Evolutionary conservation across 53 echinoderm and acorn worm species (phyloP).

Genomic region (Holothuria leucospilota): DNA sequence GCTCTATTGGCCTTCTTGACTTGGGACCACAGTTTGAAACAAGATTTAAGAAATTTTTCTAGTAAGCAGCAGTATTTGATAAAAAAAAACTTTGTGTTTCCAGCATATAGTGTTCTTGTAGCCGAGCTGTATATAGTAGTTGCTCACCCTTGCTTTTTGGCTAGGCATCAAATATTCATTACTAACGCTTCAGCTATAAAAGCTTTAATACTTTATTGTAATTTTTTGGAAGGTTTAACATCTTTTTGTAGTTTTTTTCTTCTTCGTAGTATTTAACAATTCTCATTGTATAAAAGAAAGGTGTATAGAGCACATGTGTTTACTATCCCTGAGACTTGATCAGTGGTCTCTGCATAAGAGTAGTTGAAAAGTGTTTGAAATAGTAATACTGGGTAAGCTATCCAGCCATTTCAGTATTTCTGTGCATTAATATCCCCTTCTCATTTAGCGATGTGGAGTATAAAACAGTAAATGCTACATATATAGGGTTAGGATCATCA

Average conservation of each 20-base stretch:
- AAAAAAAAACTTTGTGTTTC: conserved; percentile 16
- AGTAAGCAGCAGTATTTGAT: too few relatives aligned
- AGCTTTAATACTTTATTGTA: too few relatives aligned
- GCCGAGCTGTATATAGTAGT: conserved; percentile 30
- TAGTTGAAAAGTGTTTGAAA: too few relatives aligned
- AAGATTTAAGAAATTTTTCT: too few relatives aligned
- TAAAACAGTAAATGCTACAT: conserved; percentile 12
- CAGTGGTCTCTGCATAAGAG: too few relatives aligned
- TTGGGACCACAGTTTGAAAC: conserved; percentile 22
- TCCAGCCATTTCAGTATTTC: neutral
- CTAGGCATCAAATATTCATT: conserved; percentile 18
- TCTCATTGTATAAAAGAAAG: too few relatives aligned
- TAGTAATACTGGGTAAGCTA: too few relatives aligned
- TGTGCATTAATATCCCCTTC: conserved; percentile 3
- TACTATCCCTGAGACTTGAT: neutral
- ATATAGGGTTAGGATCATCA: too few relatives aligned
- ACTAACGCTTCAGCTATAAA: conserved; percentile 7
- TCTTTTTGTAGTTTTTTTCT: conserved; percentile 15
- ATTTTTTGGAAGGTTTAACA: too few relatives aligned
- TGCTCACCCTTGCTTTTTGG: conserved; percentile 37
- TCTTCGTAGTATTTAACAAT: conserved; percentile 38
- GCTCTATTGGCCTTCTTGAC: conserved; percentile 8
- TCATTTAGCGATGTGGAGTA: neutral
- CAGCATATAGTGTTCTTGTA: conserved; percentile 46
- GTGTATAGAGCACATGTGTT: conserved; percentile 43